Evolutionary conservation across 2,113 vertebrate species (phyloP).

Genomic region (Eonycteris spelaea): DNA sequence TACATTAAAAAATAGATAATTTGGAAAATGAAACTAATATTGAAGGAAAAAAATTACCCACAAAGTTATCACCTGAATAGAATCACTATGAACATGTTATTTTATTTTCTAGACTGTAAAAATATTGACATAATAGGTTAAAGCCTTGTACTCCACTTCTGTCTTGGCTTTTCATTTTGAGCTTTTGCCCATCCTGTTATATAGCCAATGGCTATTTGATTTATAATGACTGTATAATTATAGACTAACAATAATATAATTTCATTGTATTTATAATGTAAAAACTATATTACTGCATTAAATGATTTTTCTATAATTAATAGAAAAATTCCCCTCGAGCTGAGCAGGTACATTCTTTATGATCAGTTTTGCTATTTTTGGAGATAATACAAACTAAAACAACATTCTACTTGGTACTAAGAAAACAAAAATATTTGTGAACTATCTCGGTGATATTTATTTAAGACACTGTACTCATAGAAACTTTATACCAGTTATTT

Average conservation of each 20-base stretch:
- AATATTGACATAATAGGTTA: background rate
- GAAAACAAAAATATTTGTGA: background rate
- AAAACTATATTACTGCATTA: constrained; percentile 1
- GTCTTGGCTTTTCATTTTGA: background rate
- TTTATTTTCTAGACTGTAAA: background rate
- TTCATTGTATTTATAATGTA: constrained; percentile 13
- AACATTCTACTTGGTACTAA: background rate
- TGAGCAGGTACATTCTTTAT: background rate
- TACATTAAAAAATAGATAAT: background rate
- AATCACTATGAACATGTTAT: background rate
- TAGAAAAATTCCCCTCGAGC: background rate
- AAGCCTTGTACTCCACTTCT: background rate
- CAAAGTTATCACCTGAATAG: background rate
- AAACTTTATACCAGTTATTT: background rate
- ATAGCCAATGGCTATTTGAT: background rate
- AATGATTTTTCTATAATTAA: constrained; percentile 15
- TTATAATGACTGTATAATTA: constrained; percentile 47
- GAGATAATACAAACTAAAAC: constrained; percentile 1
- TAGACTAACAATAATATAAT: background rate
- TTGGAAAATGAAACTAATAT: background rate
- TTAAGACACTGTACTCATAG: background rate
- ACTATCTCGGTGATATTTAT: background rate
- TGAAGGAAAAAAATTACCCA: background rate
- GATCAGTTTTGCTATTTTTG: constrained; percentile 3
- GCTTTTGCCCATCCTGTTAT: background rate